These are phyloP conservation scores for Psephotus haematonotus DNA, from an alignment of 2,113 vertebrate species.

Conservation along the genomic window DNA sequence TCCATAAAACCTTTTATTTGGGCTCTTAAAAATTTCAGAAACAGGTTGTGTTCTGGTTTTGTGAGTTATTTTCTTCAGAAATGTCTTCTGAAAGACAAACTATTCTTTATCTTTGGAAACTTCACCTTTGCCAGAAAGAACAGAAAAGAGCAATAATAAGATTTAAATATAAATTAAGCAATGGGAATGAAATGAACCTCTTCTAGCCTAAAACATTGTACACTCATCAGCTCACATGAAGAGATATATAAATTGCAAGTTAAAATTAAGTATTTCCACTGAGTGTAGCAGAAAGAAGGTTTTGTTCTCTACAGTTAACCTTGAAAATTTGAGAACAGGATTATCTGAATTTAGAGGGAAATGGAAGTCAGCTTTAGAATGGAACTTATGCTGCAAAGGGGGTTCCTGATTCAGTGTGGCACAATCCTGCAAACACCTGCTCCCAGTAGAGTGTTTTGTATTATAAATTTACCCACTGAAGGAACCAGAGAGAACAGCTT, in stretches of 20 bases:
- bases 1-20: neutral
- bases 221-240: neutral
- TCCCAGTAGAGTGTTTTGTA: fast-evolving
- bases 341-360: neutral
- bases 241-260: neutral
- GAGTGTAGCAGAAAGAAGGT: neutral
- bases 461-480: neutral
- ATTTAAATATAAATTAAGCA: neutral
- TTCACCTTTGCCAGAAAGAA: neutral
- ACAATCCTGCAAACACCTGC: neutral
- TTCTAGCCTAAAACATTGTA: neutral
- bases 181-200: neutral
- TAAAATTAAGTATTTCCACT: neutral
- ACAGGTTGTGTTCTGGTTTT: fast-evolving
- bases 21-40: neutral
- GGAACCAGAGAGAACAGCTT: neutral
- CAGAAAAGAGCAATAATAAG: neutral
- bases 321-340: neutral
- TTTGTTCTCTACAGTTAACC: neutral
- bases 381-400: neutral
- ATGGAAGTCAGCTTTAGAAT: neutral
- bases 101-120: neutral
- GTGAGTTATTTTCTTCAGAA: neutral
- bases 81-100: neutral
- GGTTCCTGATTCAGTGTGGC: neutral